Evolutionary conservation across 2,113 vertebrate species (phyloP).

Genomic region (Mola mola): DNA sequence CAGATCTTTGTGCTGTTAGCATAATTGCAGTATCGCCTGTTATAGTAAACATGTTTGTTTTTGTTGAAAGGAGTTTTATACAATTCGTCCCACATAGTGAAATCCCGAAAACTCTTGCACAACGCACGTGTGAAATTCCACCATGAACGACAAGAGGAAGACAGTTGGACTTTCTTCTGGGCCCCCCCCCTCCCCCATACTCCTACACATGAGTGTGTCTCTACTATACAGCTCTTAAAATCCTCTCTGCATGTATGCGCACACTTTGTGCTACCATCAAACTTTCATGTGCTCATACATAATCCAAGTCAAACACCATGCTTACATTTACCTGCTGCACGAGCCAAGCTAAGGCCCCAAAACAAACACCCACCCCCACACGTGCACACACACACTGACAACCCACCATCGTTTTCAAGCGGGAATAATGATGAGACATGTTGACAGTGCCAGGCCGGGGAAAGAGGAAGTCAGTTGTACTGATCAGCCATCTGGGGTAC

Average conservation of each 20-base stretch:
- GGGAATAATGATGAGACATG: conserved; percentile 53
- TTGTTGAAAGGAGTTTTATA: no score
- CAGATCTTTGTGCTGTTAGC: no score
- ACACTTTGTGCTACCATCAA: conserved; percentile 33
- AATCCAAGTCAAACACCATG: conserved; percentile 41
- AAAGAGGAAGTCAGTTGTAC: conserved; percentile 76
- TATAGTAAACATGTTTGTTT: no score
- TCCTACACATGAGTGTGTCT: not conserved
- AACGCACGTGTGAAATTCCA: conserved; percentile 41
- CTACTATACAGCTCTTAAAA: conserved; percentile 22
- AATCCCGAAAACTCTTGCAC: conserved; percentile 14
- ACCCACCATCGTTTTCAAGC: conserved; percentile 50
- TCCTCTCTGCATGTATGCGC: not conserved
- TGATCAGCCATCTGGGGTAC: conserved; percentile 84
- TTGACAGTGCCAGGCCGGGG: conserved; percentile 63
- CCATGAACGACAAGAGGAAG: conserved; percentile 39
- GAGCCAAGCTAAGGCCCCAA: not conserved
- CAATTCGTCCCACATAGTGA: not conserved
- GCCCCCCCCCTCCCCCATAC: conserved; percentile 26
- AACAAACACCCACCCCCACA: not conserved
- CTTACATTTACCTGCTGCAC: conserved; percentile 53
- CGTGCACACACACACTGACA: conserved; percentile 29
- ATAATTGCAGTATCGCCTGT: no score
- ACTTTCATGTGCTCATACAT: conserved; percentile 45
- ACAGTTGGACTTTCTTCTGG: conserved; percentile 73